A percentile compares a stretch with the other conserved stretches of the same genome.
Evolutionary conservation across 2,888 invertebrate species (phyloP).

Genomic region (Cremastinae sp.): DNA sequence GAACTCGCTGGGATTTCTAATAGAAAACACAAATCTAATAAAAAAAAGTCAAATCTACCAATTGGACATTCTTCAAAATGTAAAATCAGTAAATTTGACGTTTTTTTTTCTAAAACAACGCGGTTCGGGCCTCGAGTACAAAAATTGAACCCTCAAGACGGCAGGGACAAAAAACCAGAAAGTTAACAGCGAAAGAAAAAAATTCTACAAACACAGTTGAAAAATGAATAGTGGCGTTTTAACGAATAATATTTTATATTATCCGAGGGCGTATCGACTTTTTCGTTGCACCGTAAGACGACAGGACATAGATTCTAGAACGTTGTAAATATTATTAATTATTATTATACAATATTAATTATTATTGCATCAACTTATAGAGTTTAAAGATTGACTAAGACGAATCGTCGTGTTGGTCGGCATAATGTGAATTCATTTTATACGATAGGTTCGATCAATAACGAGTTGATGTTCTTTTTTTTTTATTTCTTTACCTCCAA

Average conservation of each 20-base stretch:
- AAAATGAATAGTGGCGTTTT: conserved; percentile 55
- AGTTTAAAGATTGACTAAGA: conserved; percentile 76
- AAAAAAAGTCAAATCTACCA: no score
- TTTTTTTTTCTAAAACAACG: neutral
- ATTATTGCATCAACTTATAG: conserved; percentile 76
- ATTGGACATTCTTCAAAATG: no score
- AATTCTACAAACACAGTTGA: conserved; percentile 28
- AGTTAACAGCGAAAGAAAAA: conserved; percentile 16
- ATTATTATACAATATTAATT: conserved; percentile 73
- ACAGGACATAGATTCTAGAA: conserved; percentile 71
- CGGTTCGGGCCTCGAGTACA: conserved; percentile 1
- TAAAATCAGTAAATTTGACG: no score
- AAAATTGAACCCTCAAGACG: conserved; percentile 24
- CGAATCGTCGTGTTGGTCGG: conserved; percentile 74
- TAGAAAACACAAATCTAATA: no score
- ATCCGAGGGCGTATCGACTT: conserved; percentile 67
- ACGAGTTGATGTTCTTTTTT: conserved; percentile 46
- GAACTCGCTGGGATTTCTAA: neutral
- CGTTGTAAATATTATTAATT: conserved; percentile 77
- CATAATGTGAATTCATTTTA: conserved; percentile 76
- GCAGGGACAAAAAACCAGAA: conserved; percentile 33
- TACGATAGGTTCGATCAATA: conserved; percentile 68
- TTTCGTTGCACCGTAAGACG: conserved; percentile 68
- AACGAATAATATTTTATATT: conserved; percentile 70
- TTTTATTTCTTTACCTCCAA: conserved; percentile 38